Base-by-base conservation (phyloP, 2,888 invertebrate genomes). In the Hermaeophaga mercurialis region DNA sequence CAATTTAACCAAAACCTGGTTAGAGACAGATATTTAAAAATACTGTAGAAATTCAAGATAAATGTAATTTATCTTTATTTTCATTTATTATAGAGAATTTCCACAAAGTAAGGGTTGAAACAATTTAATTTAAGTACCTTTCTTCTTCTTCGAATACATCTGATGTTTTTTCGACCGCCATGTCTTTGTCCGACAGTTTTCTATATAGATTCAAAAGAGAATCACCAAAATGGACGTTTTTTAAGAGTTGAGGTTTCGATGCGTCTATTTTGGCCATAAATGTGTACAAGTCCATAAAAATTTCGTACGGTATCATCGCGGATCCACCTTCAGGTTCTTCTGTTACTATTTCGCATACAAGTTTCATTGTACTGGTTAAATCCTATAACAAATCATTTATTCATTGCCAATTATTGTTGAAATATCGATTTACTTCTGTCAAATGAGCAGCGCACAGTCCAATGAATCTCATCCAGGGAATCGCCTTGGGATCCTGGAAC, bases 321-420 rank as follows among this genome's bases (percentile, higher is more conserved):
- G 89, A 86, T 0, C 91, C 91, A 1, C 93, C 93, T 55, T 92
- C 92, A 0, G 91, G 89, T 70, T 93, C 92, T 60, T 88, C 86
- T 0, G 91, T 91, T 47, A 92, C 78, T 0, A 91, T 82, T 72
- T 93, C 91, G 73, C 93, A 94, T 14, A 92, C 80, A 61, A 89
- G 80, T 38, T 86, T 85, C 90, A 93, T 90, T 0, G 91, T 89
- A 70, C 88, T 85, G 1, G 87, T 86, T 11, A 91, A 79, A 67
- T 84, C 86, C 86, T 91, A 76, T 1, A 75, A 71, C 4, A 22
- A 22, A 22, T 5, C 3, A 22, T 22, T 24, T 24, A 24, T 24
- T 1, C n/a, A 48, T 3, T 22, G 22, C 6, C 22, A 22, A 22
- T 22, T 22, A 6, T 22, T 22, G 22, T 22, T 22, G 22, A 5